These are phyloP conservation scores for Dolichoris vasculosae DNA, from an alignment of 1,140 invertebrate species.

Conservation along the genomic window DNA sequence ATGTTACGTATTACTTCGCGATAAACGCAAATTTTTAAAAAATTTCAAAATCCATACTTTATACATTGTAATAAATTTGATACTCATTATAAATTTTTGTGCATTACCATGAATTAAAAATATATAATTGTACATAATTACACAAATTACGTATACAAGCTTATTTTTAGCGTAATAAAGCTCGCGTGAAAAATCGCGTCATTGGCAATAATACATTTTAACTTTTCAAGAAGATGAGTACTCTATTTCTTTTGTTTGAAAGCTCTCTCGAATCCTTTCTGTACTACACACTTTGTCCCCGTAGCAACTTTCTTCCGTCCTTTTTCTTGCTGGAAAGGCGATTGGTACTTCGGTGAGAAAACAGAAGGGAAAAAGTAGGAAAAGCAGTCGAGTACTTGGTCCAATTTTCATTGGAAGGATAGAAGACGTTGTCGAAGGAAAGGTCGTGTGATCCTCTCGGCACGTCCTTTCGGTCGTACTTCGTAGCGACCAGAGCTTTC, in stretches of 20 bases:
- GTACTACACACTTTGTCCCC: not conserved
- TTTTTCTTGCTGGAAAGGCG: not conserved
- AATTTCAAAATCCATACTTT: too few species aligned
- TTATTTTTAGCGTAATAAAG: not conserved
- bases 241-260: not conserved
- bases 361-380: not conserved
- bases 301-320: not conserved
- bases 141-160: too few species aligned
- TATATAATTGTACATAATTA: too few species aligned
- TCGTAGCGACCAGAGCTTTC: not conserved
- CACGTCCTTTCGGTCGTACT: not conserved
- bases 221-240: not conserved
- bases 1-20: too few species aligned
- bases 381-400: not conserved
- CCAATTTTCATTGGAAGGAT: slow-evolving; percentile 25
- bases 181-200: not conserved
- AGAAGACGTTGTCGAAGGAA: slow-evolving; percentile 19
- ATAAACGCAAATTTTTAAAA: too few species aligned
- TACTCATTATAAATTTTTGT: too few species aligned
- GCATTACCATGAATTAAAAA: too few species aligned
- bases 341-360: slow-evolving; percentile 18
- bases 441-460: not conserved
- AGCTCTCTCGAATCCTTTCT: not conserved
- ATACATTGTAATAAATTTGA: too few species aligned
- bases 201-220: not conserved